phyloP scores from a whole-genome alignment of 2,113 vertebrate species.

The Centrocercus urophasianus region DNA sequence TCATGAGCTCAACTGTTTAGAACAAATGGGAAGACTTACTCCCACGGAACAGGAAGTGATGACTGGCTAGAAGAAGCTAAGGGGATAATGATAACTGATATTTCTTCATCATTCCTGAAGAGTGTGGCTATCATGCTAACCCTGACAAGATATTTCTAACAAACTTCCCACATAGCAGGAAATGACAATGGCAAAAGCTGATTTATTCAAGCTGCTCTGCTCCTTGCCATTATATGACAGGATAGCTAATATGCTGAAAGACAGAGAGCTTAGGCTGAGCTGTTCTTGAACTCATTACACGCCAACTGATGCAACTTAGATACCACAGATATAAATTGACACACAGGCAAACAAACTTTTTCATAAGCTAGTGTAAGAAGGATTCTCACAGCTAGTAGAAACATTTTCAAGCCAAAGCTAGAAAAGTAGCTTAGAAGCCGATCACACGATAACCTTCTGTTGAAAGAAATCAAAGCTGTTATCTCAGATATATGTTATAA shows the following conservation, averaged over 20 bases:
- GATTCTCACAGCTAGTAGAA: not conserved
- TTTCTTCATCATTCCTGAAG: slow-evolving; percentile 25
- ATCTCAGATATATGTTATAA: not conserved
- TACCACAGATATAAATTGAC: not conserved
- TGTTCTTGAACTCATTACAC: slow-evolving; percentile 52
- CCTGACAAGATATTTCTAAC: slow-evolving; percentile 11
- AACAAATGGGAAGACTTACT: not conserved
- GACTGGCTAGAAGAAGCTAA: not conserved
- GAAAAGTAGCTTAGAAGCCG: not conserved
- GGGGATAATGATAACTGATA: slow-evolving; percentile 27
- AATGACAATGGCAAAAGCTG: slow-evolving; percentile 56
- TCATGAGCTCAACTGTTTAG: not conserved
- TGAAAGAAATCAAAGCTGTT: not conserved
- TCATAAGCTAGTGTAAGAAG: not conserved
- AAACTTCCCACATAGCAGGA: not conserved
- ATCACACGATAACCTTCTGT: not conserved
- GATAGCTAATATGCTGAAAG: slow-evolving; percentile 42
- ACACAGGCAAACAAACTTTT: slow-evolving; percentile 33
- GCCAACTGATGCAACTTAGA: slow-evolving; percentile 30
- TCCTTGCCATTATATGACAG: slow-evolving; percentile 26
- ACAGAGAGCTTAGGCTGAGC: slow-evolving; percentile 53
- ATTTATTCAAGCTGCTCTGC: slow-evolving; percentile 56
- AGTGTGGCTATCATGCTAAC: slow-evolving; percentile 45
- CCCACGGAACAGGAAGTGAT: not conserved
- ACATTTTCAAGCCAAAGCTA: not conserved